Evolutionary conservation across 2,797 vertebrate species (phyloP).

Genomic region (Margarornis squamiger): DNA sequence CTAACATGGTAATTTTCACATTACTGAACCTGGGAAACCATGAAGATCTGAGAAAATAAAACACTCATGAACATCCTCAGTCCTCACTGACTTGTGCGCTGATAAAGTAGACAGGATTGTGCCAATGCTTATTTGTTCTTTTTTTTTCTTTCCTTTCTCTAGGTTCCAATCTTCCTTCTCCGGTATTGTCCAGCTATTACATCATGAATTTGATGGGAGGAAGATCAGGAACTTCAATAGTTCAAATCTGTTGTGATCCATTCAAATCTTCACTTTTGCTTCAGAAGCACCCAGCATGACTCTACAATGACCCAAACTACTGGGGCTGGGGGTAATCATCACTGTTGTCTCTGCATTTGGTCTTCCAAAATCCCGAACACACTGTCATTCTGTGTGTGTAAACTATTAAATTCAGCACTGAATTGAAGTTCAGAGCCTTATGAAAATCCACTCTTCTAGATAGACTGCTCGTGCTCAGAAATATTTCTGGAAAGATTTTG

Average conservation of each 20-base stretch:
- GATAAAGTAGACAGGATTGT: not conserved
- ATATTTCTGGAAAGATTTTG: not conserved
- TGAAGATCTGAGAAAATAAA: not conserved
- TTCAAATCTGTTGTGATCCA: not conserved
- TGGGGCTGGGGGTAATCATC: not conserved
- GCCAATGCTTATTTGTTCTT: not conserved
- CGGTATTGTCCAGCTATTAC: not conserved
- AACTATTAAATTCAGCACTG: not conserved
- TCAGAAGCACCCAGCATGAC: not conserved
- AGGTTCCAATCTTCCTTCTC: not conserved
- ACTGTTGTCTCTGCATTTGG: not conserved
- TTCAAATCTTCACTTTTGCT: not conserved
- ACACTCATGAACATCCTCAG: rapidly evolving
- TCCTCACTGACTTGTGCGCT: not conserved
- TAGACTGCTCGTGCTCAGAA: not conserved
- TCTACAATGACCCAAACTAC: rapidly evolving
- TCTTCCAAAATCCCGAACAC: not conserved
- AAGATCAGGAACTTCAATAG: not conserved
- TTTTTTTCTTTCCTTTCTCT: not conserved
- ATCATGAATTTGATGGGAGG: not conserved
- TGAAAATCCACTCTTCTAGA: not conserved
- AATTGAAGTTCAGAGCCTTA: not conserved
- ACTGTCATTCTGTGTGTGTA: not conserved
- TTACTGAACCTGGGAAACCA: not conserved
- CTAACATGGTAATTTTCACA: not conserved